Evolutionary conservation across 2,797 vertebrate species (phyloP), one percentile per base, ranked within the genome.

Genomic region (Phataginus tetradactyla): DNA sequence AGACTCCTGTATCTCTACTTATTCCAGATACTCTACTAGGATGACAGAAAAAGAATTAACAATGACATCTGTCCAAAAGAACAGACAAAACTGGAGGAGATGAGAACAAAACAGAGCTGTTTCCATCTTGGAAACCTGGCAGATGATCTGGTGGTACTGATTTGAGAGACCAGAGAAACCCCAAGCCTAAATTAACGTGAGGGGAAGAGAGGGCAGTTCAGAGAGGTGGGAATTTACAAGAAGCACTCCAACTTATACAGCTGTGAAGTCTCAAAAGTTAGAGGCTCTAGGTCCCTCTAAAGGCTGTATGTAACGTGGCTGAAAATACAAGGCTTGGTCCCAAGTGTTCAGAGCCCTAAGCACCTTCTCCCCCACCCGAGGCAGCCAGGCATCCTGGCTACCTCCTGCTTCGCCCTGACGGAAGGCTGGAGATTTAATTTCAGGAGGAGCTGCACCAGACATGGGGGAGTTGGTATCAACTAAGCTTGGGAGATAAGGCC

Each of bases 1-100:
- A 55, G 57, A 49, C 25, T 75, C 42, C 15, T 66, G 72, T 71
- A 21, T 66, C 42, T 91, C 51, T 68, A 68, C 25, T 64, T 85
- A 84, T 90, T 79, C 68, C 90, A 78, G 14, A 87, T 79, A 93
- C n/a, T 78, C n/a, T 78, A 86, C 72, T 23, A 49, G 7, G 80
- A 84, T 53, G 74, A 89, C 64, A 79, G 49, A 37, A 51, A 27
- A 34, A n/a, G 34, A 84, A 91, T 57, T 49, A 55, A 88, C 94
- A 85, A 68, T 51, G 84, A 42, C 59, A 96, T 45, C 63, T 55
- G 63, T 39, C 23, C 63, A 75, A 66, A 92, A 84, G 61, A 63
- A 75, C 87, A 90, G 91, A 95, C 13, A 95, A 71, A 84, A 87
- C 5, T 39, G 49, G 29, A 84, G 14, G 42, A 64, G 32, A 75